Conservation (phyloP, 1,140 invertebrate species). For the Drosophila repleta region DNA sequence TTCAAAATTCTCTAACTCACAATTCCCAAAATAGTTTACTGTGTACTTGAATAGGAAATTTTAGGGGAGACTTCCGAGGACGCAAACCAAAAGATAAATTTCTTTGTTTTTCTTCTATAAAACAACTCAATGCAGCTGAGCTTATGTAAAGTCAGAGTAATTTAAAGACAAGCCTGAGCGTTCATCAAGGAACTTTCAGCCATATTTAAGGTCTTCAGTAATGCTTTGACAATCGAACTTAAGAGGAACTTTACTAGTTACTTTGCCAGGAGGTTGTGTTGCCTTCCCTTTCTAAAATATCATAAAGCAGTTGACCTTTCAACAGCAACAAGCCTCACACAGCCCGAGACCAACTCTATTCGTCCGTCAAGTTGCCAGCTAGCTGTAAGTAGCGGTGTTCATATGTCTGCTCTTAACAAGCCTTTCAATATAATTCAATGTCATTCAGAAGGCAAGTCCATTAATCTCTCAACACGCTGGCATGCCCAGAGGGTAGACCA, state of each 20-base stretch:
- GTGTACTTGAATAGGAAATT: too few species aligned
- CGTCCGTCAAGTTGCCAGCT: constrained; percentile 1
- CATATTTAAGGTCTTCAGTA: too few species aligned
- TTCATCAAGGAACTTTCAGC: too few species aligned
- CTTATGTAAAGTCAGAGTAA: too few species aligned
- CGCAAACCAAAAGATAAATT: too few species aligned
- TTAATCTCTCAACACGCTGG: constrained; percentile 51
- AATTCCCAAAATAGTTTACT: too few species aligned
- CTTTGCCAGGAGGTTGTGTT: not conserved
- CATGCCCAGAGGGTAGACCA: constrained; percentile 1
- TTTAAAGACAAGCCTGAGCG: too few species aligned
- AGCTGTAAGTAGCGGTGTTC: constrained; percentile 12
- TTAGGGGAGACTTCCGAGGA: too few species aligned
- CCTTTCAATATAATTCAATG: constrained; percentile 58
- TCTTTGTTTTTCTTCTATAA: too few species aligned
- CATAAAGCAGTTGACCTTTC: constrained; percentile 10
- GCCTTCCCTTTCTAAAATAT: not conserved
- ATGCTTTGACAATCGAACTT: too few species aligned
- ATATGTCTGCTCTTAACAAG: constrained; percentile 51
- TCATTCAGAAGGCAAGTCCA: constrained; percentile 35
- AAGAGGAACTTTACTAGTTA: not conserved
- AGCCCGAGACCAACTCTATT: not conserved
- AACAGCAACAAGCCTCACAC: not conserved
- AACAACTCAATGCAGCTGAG: too few species aligned
- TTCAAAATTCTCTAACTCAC: too few species aligned